These are phyloP conservation scores for Tragulus kanchil DNA, from an alignment of 2,113 vertebrate species.

Conservation along the genomic window DNA sequence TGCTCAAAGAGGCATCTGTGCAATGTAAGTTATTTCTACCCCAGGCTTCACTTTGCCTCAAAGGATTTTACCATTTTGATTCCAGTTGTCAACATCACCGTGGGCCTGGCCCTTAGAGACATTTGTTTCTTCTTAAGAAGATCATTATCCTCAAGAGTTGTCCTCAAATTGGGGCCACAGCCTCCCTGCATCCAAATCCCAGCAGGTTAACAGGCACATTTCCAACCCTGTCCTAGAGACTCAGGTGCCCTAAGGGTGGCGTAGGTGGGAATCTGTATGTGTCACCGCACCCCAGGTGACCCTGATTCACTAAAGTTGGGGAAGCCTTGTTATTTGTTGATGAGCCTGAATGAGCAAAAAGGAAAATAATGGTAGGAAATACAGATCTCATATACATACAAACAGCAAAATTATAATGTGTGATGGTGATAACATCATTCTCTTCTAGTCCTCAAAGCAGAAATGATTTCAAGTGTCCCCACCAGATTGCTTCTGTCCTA, in stretches of 20 bases:
- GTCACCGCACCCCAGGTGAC: not conserved
- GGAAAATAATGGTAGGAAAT: not conserved
- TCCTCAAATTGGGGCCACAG: not conserved
- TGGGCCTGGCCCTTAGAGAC: not conserved
- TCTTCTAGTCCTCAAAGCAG: not conserved
- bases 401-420: not conserved
- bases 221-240: not conserved
- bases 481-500: not conserved
- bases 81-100: not conserved
- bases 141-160: not conserved
- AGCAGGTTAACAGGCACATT: not conserved
- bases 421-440: not conserved
- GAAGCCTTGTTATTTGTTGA: not conserved
- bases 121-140: not conserved
- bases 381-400: not conserved
- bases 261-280: not conserved
- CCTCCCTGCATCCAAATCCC: not conserved
- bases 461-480: not conserved
- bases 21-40: not conserved
- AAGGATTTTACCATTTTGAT: not conserved
- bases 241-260: not conserved
- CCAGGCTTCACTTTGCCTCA: not conserved
- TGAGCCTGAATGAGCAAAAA: not conserved
- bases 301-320: not conserved
- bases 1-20: not conserved